These are phyloP conservation scores for Phyllopteryx taeniolatus DNA, from an alignment of 2,113 vertebrate species.

Conservation along the genomic window DNA sequence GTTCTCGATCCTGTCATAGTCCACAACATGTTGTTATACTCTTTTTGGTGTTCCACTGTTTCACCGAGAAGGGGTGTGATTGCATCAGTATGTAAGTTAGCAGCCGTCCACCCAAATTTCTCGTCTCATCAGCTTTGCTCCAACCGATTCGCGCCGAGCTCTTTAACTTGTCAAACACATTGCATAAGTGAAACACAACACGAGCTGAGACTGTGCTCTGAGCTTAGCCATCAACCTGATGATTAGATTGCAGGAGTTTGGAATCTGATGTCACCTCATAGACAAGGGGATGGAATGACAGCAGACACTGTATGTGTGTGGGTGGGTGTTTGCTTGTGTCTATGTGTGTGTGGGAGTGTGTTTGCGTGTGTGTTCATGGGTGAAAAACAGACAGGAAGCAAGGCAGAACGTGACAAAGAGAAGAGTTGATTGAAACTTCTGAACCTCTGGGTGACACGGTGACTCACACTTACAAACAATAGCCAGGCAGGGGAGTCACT, in stretches of 20 bases:
- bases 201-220: not conserved
- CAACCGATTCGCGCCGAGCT: slow-evolving; percentile 41
- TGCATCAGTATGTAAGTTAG: slow-evolving; percentile 28
- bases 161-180: slow-evolving; percentile 24
- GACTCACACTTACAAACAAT: slow-evolving; percentile 5
- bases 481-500: not conserved
- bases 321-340: not conserved
- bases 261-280: slow-evolving; percentile 32
- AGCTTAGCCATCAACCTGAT: slow-evolving; percentile 39
- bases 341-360: slow-evolving; percentile 5
- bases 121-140: slow-evolving; percentile 45
- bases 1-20: not conserved
- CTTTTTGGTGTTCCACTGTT: not conserved
- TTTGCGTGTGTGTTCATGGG: not conserved
- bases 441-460: slow-evolving; percentile 10
- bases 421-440: slow-evolving; percentile 32
- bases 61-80: slow-evolving; percentile 29
- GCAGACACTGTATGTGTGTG: slow-evolving; percentile 10
- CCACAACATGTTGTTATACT: not conserved
- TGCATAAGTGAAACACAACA: not conserved
- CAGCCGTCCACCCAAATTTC: slow-evolving; percentile 28
- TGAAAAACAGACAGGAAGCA: slow-evolving; percentile 16
- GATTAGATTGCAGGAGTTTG: slow-evolving; percentile 43
- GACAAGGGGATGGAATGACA: slow-evolving; percentile 28
- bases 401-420: slow-evolving; percentile 26